These are phyloP conservation scores for Drosophila santomea DNA, from an alignment of 1,140 invertebrate species.

Conservation along the genomic window DNA sequence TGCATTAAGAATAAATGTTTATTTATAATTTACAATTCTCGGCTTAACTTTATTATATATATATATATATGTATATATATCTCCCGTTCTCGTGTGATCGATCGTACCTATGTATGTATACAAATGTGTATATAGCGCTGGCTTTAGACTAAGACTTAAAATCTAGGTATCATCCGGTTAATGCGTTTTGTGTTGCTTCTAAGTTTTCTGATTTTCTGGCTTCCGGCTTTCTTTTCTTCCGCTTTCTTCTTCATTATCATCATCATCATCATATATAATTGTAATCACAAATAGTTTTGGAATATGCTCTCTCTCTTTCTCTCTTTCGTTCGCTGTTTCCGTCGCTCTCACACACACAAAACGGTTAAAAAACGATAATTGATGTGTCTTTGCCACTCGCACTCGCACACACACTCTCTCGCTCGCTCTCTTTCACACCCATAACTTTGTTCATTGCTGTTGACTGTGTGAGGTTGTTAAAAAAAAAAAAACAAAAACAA, in stretches of 20 bases:
- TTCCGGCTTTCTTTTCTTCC: slow-evolving; percentile 7
- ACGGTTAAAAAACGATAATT: slow-evolving; percentile 36
- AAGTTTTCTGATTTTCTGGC: slow-evolving; percentile 35
- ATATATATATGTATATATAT: slow-evolving; percentile 16
- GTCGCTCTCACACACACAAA: slow-evolving; percentile 2
- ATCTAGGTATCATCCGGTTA: slow-evolving; percentile 56
- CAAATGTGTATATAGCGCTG: slow-evolving; percentile 44
- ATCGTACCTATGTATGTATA: slow-evolving; percentile 28
- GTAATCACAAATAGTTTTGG: slow-evolving; percentile 83
- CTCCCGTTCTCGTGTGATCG: slow-evolving; percentile 24
- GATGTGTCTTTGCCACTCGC: slow-evolving; percentile 17
- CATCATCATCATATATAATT: slow-evolving; percentile 64
- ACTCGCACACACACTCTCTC: slow-evolving; percentile 16
- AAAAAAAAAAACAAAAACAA: slow-evolving; percentile 36
- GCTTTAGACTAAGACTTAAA: slow-evolving; percentile 57
- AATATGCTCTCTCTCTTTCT: slow-evolving; percentile 69
- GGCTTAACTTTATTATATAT: slow-evolving; percentile 48
- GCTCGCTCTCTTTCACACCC: slow-evolving; percentile 26
- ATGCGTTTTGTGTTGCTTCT: slow-evolving; percentile 68
- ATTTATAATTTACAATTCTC: slow-evolving; percentile 65
- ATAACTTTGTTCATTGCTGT: slow-evolving; percentile 66
- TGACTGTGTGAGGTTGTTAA: slow-evolving; percentile 28
- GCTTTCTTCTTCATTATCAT: neutral
- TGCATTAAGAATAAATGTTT: slow-evolving; percentile 57
- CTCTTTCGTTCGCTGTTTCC: slow-evolving; percentile 11